Evolutionary conservation across 2,113 vertebrate species (phyloP).

Genomic region (Carollia perspicillata): DNA sequence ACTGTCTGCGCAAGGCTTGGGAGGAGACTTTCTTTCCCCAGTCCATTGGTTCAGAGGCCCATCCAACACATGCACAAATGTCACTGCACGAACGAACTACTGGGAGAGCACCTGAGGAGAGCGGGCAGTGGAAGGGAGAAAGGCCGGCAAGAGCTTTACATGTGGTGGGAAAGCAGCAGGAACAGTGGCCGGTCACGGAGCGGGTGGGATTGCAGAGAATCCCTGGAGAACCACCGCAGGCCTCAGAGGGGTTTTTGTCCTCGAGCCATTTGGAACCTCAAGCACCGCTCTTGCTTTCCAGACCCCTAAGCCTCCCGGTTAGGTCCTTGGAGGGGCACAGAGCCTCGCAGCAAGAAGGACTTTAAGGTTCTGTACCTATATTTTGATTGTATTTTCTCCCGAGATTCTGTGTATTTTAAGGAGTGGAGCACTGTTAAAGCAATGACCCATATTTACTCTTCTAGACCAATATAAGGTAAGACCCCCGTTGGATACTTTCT

Average conservation of each 20-base stretch:
- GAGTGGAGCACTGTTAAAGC: background rate
- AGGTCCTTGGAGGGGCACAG: background rate
- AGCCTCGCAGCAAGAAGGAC: background rate
- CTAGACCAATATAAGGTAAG: background rate
- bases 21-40: background rate
- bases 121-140: background rate
- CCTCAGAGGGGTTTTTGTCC: background rate
- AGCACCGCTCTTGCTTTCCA: background rate
- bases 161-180: background rate
- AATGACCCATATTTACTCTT: background rate
- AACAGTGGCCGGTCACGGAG: background rate
- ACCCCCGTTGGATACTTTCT: background rate
- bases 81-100: background rate
- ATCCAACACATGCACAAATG: background rate
- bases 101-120: background rate
- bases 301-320: background rate
- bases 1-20: background rate
- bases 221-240: background rate
- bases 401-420: background rate
- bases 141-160: background rate
- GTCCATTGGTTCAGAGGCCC: background rate
- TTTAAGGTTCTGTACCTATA: background rate
- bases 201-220: background rate
- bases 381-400: no score
- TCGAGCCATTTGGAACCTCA: background rate